Evolutionary conservation across 2,888 invertebrate genomes (phyloP).

Genomic region (Pseudanteris insignis): DNA sequence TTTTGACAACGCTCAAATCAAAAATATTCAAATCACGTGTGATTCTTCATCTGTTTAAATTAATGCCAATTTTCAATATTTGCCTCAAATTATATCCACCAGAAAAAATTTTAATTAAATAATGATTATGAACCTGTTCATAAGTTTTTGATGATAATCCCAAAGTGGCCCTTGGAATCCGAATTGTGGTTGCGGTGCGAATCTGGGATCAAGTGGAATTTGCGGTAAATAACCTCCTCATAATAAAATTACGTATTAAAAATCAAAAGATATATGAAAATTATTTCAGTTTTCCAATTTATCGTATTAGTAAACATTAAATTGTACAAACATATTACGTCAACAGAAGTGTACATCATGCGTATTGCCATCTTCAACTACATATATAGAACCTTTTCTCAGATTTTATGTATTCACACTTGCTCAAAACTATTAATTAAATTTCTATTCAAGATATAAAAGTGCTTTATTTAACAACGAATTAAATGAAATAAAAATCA

Average conservation of each 20-base stretch:
- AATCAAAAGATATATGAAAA: no score
- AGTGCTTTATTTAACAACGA: no score
- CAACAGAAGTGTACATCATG: no score
- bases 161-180: not conserved
- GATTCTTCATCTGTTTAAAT: not conserved
- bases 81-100: conserved; percentile 24
- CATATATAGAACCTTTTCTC: no score
- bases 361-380: no score
- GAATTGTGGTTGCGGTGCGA: conserved; percentile 30
- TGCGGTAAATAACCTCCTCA: conserved; percentile 2
- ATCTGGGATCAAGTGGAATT: conserved; percentile 27
- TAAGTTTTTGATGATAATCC: conserved; percentile 20
- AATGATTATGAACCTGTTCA: conserved; percentile 31
- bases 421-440: not conserved
- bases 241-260: not conserved
- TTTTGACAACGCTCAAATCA: not conserved
- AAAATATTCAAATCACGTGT: not conserved
- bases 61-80: conserved; percentile 22
- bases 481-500: no score
- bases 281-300: no score
- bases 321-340: no score
- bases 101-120: conserved; percentile 6
- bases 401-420: not conserved
- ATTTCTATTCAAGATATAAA: no score
- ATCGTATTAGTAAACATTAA: no score